phyloP scores from a whole-genome alignment of 2,113 vertebrate genomes.

The Sylvia atricapilla region DNA sequence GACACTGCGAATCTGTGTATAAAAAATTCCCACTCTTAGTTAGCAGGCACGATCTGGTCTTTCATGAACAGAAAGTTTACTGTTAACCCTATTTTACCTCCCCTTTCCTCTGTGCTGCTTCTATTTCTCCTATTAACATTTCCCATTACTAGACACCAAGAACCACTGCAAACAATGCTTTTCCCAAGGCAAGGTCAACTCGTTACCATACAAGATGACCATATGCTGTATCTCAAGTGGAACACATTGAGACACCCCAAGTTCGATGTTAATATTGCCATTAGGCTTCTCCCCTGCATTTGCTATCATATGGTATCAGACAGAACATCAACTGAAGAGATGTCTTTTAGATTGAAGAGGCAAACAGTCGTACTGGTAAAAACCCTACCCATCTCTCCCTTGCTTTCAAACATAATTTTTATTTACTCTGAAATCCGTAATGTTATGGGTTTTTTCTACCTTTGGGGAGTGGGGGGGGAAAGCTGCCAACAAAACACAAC shows the following conservation, averaged over 20 bases:
- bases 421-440: neutral
- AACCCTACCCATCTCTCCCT: neutral
- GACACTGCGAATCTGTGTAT: neutral
- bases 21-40: neutral
- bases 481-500: neutral
- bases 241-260: neutral
- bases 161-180: neutral
- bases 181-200: neutral
- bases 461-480: neutral
- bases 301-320: neutral
- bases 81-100: neutral
- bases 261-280: neutral
- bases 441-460: neutral
- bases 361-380: neutral
- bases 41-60: neutral
- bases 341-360: neutral
- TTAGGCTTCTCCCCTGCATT: neutral
- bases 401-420: neutral
- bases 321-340: neutral
- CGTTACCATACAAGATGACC: neutral
- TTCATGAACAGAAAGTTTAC: neutral
- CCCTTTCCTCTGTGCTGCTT: neutral
- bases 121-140: neutral
- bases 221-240: neutral
- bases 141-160: neutral